Conservation (phyloP, 1,140 invertebrate genomes). For the Elysia chlorotica region DNA sequence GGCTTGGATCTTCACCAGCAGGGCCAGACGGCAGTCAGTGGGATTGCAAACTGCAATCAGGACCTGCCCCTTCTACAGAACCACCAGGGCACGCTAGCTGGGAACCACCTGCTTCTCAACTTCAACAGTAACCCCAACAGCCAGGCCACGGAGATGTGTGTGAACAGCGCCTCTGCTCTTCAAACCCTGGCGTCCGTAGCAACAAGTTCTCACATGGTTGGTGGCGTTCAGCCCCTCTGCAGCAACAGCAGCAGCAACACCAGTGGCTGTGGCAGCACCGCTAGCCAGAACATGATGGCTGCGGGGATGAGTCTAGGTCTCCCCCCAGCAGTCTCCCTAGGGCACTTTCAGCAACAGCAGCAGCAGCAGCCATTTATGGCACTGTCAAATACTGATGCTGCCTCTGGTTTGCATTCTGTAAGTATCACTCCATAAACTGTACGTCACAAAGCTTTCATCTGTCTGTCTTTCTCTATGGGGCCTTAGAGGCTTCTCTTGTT, state of each 20-base stretch:
- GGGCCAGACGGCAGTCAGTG: background rate
- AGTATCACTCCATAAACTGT: too few relatives aligned
- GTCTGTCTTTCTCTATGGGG: too few relatives aligned
- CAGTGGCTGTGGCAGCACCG: too few relatives aligned
- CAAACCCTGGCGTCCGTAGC: constrained; percentile 21
- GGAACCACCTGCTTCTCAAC: background rate
- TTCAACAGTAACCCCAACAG: too few relatives aligned
- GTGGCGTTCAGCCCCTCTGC: too few relatives aligned
- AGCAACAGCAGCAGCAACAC: too few relatives aligned
- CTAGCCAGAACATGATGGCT: too few relatives aligned
- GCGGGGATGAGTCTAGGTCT: constrained; percentile 7
- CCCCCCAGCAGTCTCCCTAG: background rate
- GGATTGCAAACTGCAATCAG: background rate
- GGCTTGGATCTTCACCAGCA: constrained; percentile 2
- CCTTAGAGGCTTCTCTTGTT: too few relatives aligned
- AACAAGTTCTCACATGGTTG: constrained; percentile 10
- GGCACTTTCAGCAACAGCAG: constrained; percentile 11
- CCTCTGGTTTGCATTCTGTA: background rate
- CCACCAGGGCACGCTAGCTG: background rate
- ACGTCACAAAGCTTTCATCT: too few relatives aligned
- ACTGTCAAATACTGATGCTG: background rate
- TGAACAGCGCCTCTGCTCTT: too few relatives aligned
- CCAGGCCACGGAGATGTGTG: constrained; percentile 8
- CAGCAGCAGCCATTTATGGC: constrained; percentile 10
- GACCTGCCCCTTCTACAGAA: constrained; percentile 8